Evolutionary conservation across 1,140 invertebrate genomes (phyloP).

Genomic region (Lasioglossum albipes): DNA sequence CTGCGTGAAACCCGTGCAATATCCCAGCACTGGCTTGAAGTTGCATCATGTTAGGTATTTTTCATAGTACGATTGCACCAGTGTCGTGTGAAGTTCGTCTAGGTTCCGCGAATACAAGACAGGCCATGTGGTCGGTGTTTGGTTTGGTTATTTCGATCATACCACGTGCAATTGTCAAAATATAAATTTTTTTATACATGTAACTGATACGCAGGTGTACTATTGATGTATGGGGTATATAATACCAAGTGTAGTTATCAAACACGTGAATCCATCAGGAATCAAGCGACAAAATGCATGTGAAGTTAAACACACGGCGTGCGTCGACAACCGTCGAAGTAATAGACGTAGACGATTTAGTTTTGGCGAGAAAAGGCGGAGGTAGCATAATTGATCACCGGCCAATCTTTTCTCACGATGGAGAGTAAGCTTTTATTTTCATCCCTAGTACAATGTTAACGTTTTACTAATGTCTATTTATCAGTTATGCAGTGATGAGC

Average conservation of each 20-base stretch:
- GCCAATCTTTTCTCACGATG: conserved; percentile 83
- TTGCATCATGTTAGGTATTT: neutral
- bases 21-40: neutral
- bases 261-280: neutral
- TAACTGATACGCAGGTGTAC: neutral
- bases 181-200: neutral
- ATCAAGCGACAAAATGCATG: conserved; percentile 40
- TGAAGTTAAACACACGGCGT: conserved; percentile 17
- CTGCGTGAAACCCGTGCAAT: no score
- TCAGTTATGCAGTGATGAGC: neutral
- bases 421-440: conserved; percentile 81
- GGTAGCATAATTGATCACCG: conserved; percentile 83
- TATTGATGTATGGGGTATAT: conserved; percentile 18
- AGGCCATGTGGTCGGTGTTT: conserved; percentile 16
- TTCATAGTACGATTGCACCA: neutral
- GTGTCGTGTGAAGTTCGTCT: neutral
- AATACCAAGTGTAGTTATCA: neutral
- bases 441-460: neutral
- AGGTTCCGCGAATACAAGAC: neutral
- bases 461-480: neutral
- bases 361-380: conserved; percentile 80
- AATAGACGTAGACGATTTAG: conserved; percentile 67
- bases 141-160: conserved; percentile 15
- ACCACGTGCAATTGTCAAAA: conserved; percentile 7
- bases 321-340: conserved; percentile 6